Conservation (phyloP, 2,113 vertebrate genomes). For the Ellobius talpinus region DNA sequence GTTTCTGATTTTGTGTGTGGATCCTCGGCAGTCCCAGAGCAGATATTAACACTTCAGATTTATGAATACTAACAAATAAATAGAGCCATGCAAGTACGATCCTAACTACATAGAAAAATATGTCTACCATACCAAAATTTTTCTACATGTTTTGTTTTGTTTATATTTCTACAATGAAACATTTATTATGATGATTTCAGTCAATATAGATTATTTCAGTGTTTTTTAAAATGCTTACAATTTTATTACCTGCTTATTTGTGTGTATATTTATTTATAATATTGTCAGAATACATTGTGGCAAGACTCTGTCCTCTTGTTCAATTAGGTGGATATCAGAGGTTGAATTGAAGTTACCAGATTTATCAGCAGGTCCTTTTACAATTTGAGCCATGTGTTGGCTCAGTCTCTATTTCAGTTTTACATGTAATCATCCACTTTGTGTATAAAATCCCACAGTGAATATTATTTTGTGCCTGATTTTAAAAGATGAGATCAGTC, state of each 20-base stretch:
- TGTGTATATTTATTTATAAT: neutral
- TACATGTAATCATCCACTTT: neutral
- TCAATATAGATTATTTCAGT: neutral
- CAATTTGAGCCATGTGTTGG: neutral
- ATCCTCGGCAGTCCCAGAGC: neutral
- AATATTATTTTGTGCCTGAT: neutral
- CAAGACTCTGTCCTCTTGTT: neutral
- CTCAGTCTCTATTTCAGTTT: neutral
- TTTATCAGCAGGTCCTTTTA: neutral
- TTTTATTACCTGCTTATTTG: neutral
- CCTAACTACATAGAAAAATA: neutral
- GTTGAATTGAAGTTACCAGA: neutral
- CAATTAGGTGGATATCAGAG: neutral
- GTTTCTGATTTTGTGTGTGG: slow-evolving; percentile 11
- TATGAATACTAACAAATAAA: neutral
- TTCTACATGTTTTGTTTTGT: neutral
- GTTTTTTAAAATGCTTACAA: neutral
- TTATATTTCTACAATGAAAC: neutral
- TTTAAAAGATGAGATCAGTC: neutral
- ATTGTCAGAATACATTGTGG: neutral
- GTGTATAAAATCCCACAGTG: neutral
- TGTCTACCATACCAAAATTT: neutral
- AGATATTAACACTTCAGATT: neutral
- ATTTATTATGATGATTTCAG: neutral
- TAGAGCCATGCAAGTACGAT: rapidly evolving